Conservation (phyloP, 2,113 vertebrate species). For the Engystomops pustulosus region DNA sequence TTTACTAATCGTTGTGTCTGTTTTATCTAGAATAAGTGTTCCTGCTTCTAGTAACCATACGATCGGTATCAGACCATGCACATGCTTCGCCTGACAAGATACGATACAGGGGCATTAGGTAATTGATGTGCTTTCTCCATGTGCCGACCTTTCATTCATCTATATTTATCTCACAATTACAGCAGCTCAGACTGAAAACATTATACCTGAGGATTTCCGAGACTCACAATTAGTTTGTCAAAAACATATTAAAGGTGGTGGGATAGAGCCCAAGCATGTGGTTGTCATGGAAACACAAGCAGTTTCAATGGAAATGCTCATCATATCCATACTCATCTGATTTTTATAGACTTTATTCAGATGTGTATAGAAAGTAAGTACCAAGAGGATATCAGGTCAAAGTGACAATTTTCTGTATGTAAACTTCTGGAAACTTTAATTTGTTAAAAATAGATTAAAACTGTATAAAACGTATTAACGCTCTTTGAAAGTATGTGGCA, state of each 20-base stretch:
- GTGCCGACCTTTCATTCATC: background rate
- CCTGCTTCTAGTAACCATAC: background rate
- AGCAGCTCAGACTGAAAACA: background rate
- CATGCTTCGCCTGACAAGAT: background rate
- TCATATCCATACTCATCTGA: conserved; percentile 17
- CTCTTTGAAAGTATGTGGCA: too few species aligned
- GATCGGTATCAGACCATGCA: background rate
- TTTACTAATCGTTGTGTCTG: too few species aligned
- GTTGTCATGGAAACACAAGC: conserved; percentile 36
- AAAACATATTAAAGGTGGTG: conserved; percentile 19
- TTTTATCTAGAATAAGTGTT: background rate
- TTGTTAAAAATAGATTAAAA: background rate
- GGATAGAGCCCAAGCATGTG: background rate
- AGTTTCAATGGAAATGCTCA: background rate
- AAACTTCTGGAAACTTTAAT: background rate
- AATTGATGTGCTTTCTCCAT: background rate
- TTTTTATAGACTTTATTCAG: conserved; percentile 17
- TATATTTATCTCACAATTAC: background rate
- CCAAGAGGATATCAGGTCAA: background rate
- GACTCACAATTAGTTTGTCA: conserved; percentile 4
- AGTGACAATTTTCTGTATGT: background rate
- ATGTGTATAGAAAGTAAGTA: background rate
- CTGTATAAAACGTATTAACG: too few species aligned
- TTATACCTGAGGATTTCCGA: background rate
- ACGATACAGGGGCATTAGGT: conserved; percentile 5